Conservation (phyloP, 2,888 invertebrate genomes). For the Agrochola litura region DNA sequence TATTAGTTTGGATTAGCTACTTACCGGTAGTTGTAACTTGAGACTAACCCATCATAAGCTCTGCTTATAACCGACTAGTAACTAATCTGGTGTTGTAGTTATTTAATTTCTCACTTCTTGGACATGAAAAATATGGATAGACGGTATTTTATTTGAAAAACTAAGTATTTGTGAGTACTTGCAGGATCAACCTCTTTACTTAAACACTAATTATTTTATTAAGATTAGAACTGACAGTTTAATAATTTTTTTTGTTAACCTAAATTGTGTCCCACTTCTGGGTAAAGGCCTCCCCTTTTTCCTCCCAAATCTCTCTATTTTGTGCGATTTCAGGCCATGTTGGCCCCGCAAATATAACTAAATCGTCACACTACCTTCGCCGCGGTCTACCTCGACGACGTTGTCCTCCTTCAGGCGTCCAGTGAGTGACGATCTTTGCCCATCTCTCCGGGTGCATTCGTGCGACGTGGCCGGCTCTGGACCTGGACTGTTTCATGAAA, state of each 20-base stretch:
- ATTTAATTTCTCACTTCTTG: constrained; percentile 7
- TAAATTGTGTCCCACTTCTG: too few species aligned
- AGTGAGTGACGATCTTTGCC: too few species aligned
- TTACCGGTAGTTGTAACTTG: background rate
- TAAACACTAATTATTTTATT: background rate
- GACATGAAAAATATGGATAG: background rate
- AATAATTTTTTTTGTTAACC: too few species aligned
- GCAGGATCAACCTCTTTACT: background rate
- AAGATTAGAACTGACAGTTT: background rate
- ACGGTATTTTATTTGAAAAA: background rate
- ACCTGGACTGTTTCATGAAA: background rate
- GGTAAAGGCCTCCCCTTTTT: too few species aligned
- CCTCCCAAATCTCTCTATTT: too few species aligned
- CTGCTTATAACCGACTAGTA: background rate
- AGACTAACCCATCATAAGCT: background rate
- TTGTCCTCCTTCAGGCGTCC: too few species aligned
- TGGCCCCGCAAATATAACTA: too few species aligned
- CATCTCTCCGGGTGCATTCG: too few species aligned
- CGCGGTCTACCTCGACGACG: too few species aligned
- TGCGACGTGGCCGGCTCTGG: too few species aligned
- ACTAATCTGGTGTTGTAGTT: constrained; percentile 9
- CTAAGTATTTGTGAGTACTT: background rate
- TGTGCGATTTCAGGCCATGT: too few species aligned
- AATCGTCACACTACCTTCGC: too few species aligned
- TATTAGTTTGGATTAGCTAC: background rate